Conservation (phyloP, 2,888 invertebrate genomes). For the Tortricodes alternella region DNA sequence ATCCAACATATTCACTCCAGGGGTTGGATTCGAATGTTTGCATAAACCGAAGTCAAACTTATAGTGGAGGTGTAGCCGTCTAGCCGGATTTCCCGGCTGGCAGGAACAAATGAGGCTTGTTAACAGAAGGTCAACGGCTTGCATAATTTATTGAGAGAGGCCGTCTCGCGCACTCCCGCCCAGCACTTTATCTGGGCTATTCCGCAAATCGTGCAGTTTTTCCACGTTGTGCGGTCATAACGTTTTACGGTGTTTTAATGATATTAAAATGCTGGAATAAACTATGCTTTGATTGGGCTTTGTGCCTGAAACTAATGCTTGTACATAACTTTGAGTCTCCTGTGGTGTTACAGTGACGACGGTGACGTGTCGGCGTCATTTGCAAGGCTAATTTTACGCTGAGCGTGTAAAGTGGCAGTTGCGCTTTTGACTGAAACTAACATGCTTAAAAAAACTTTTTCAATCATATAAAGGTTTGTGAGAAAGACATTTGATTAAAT, state of each 20-base stretch:
- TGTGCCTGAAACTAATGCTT: slow-evolving; percentile 8
- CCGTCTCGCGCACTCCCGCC: slow-evolving; percentile 34
- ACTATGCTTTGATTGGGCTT: background rate
- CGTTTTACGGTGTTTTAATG: background rate
- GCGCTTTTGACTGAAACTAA: background rate
- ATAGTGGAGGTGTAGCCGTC: slow-evolving; percentile 8
- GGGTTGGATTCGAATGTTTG: background rate
- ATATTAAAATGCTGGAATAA: too few species aligned
- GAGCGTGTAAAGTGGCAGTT: background rate
- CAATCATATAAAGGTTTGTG: too few species aligned
- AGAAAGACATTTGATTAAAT: too few species aligned
- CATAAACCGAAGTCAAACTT: slow-evolving; percentile 4
- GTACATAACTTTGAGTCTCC: slow-evolving; percentile 7
- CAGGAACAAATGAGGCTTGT: slow-evolving; percentile 64
- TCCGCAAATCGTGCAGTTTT: slow-evolving; percentile 23
- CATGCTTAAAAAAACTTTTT: too few species aligned
- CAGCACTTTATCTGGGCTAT: slow-evolving; percentile 25
- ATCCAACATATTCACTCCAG: background rate
- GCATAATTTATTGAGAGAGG: slow-evolving; percentile 60
- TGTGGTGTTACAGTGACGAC: slow-evolving; percentile 3
- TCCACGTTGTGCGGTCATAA: background rate
- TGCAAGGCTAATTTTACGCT: slow-evolving; percentile 22
- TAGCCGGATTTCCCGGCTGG: slow-evolving; percentile 44
- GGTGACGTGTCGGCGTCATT: slow-evolving; percentile 10
- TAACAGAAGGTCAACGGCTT: slow-evolving; percentile 61